Conservation (phyloP, 1,140 invertebrate genomes). For the Drosophila lacertosa region DNA sequence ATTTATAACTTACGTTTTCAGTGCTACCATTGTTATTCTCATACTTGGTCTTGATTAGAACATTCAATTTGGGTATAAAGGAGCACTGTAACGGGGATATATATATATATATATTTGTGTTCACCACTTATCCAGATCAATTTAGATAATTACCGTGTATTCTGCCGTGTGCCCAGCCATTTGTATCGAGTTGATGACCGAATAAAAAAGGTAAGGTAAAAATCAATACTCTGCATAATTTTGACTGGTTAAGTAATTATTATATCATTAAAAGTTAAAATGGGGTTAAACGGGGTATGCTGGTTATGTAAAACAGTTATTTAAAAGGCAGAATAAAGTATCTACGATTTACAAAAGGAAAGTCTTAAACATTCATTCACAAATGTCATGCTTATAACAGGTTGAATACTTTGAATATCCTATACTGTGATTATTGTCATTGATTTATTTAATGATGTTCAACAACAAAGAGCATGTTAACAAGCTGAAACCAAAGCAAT, state of each 20-base stretch:
- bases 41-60: constrained; percentile 95
- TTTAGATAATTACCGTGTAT: constrained; percentile 86
- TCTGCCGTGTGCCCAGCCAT: constrained; percentile 78
- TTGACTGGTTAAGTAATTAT: neutral
- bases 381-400: too few species aligned
- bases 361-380: too few species aligned
- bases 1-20: constrained; percentile 90
- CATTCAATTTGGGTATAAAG: constrained; percentile 94
- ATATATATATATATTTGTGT: constrained; percentile 16
- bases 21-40: constrained; percentile 94
- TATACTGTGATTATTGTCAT: too few species aligned
- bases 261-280: too few species aligned
- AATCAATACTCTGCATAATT: constrained; percentile 26
- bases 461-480: constrained; percentile 18
- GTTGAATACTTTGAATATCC: too few species aligned
- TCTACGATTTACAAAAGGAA: too few species aligned
- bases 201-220: constrained; percentile 41
- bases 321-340: too few species aligned
- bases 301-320: too few species aligned
- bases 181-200: constrained; percentile 38
- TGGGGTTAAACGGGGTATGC: too few species aligned
- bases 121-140: neutral
- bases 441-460: too few species aligned
- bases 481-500: constrained; percentile 30
- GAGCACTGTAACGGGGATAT: constrained; percentile 90